Evolutionary conservation across 2,113 vertebrate species (phyloP), one percentile per base, ranked within the genome.

Genomic region (Oncorhynchus clarkii): DNA sequence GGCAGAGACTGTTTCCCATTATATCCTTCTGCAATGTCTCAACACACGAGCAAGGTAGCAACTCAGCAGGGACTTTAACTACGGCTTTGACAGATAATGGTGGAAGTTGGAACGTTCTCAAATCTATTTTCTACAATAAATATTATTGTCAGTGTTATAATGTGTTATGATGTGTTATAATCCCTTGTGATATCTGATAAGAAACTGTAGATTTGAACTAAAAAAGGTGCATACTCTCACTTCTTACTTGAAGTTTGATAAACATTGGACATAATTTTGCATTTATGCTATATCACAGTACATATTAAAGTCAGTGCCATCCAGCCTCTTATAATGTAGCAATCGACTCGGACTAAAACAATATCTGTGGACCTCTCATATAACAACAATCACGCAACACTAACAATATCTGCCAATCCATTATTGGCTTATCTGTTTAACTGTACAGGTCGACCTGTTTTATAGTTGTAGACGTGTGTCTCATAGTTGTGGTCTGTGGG

Each of bases 21-120:
- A 77, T 84, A 80, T 78, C 71, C 62, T 60, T 86, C 76, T 0
- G 13, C 71, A 27, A 59, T 13, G 34, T 84, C 82, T 31, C 60
- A 29, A 11, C 67, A 26, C 84, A 79, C 31, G 39, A 11, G 8
- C 39, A 45, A 45, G 39, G 39, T 81, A 81, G 78, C 57, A 68
- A 75, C 27, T 78, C 82, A 84, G 71, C 57, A 9, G 74, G 67
- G 79, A 76, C 76, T 80, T 76, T 8, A 87, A 67, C 16, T 70
- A 62, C 22, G 78, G 62, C 74, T 80, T 20, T 3, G 67, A 1
- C 70, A 82, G 81, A 86, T 85, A 82, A 75, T 75, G 67, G 12
- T 9, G 39, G 39, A 45, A 45, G 64, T 13, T 77, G 64, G 80
- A 86, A 78, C 24, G 31, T 49, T 48, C 29, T 81, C 27, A 62